phyloP scores from a whole-genome alignment of 2,797 vertebrate species.

The Lophius americanus region DNA sequence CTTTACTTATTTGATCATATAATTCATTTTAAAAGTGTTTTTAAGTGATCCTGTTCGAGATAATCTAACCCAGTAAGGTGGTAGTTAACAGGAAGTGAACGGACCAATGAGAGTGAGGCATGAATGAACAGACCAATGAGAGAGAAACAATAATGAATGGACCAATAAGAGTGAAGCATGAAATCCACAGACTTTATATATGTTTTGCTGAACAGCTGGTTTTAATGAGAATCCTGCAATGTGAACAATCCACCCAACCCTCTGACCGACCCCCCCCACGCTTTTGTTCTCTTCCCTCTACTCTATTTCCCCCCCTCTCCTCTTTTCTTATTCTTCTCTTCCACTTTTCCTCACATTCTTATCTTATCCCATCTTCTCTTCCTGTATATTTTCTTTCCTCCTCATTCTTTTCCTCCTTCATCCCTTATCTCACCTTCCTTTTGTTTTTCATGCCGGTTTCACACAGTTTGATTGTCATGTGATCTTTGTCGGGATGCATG shows the following conservation, averaged over 20 bases:
- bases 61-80: too few relatives aligned
- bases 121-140: too few relatives aligned
- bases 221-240: conserved; percentile 48
- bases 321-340: not conserved
- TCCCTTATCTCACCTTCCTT: not conserved
- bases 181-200: too few relatives aligned
- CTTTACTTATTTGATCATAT: too few relatives aligned
- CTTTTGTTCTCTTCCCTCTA: conserved; percentile 11
- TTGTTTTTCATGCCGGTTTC: not conserved
- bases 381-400: not conserved
- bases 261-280: conserved; percentile 4
- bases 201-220: conserved; percentile 41
- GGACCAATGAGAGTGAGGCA: too few relatives aligned
- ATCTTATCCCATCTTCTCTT: not conserved
- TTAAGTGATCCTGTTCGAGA: too few relatives aligned
- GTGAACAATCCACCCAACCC: conserved; percentile 21
- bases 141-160: too few relatives aligned
- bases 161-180: too few relatives aligned
- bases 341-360: not conserved
- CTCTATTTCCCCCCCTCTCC: not conserved
- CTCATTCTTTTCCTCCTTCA: not conserved
- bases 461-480: conserved; percentile 6
- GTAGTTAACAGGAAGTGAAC: too few relatives aligned
- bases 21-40: too few relatives aligned
- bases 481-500: not conserved